Base-by-base conservation (phyloP, 2,113 vertebrate genomes). In the Ia io region DNA sequence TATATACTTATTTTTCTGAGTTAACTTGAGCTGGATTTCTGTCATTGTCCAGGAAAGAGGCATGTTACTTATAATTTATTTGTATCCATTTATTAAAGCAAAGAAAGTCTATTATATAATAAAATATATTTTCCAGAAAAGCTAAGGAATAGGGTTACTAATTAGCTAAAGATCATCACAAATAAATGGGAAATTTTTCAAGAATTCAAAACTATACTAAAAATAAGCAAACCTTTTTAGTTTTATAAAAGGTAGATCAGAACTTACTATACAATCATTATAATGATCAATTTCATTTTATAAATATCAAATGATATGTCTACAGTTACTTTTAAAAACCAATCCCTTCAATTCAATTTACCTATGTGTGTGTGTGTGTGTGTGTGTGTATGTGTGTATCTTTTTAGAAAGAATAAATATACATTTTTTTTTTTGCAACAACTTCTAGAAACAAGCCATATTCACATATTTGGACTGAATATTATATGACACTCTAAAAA, bases 101-200 rank as follows among this genome's bases (percentile, higher is more conserved):
- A 20, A 25, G 61, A 92, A 94, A 80, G 11, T 61, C 56, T 49
- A 82, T 12, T 85, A 63, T 30, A 0, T 67, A 80, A 80, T 77
- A 87, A 93, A 78, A 82, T 37, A 40, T 42, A 56, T n/a, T 59
- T 67, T 70, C 44, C 35, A 83, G 22, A 87, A 59, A 95, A 90
- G 35, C 32, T 63, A 16, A 35, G 42, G 37, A 85, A 94, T 2
- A 74, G 30, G 28, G 16, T 86, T 65, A 86, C 49, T 47, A 77
- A 85, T 92, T 63, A 88, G 84, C 18, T 90, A 92, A 87, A 93
- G 71, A 90, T 71, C 35, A 80, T 78, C 65, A 89, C 22, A 40
- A 37, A 84, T 5, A 40, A 71, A 84, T 35, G 32, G 59, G 30
- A 22, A 88, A 78, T 71, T 69, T 84, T 65, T 78, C 11, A 79